Base-by-base conservation (phyloP, 1,140 invertebrate species). In the Lordiphosa collinella region DNA sequence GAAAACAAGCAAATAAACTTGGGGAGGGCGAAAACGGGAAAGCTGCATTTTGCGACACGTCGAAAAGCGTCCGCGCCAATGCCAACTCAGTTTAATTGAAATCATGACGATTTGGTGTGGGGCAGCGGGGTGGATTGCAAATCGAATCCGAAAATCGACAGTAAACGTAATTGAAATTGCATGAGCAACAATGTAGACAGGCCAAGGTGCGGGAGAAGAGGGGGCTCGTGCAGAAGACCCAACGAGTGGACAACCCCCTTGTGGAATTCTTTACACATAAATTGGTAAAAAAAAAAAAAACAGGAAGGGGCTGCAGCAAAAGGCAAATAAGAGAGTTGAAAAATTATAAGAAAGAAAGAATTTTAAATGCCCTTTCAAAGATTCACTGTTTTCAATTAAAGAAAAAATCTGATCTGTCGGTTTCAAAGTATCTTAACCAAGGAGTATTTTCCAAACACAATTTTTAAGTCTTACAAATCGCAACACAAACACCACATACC, bases 101-200 rank as follows among this genome's bases (percentile, higher is more conserved):
- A 82, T 82, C 78, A 82, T 76, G 67, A 61, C 51, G 65, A 54
- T 18, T 34, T 32, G 49, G 31, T 41, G 46, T 22, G 25, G 44
- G 14, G 63, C 18, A 22, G 4, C 4, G 18, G 18, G 6, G 54
- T 47, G 60, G 58, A 50, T 82, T 84, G 71, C 76, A 72, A 82
- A 78, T 82, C 68, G 68, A 82, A 82, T 82, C 76, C 78, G 78
- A 84, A 84, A 82, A 84, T 84, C 78, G 78, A 82, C 78, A 84
- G 78, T 53, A 72, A 84, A 84, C 80, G 78, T 82, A 76, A 82
- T 82, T 82, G 78, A 82, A 84, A 84, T 82, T 82, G 78, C 78
- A 82, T 82, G 78, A 82, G 72, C 70, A 80, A 80, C 75, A 80
- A 82, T 82, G 71, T 82, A 54, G 34, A 56, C 48, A 62, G 50